phyloP scores from a whole-genome alignment of 2,888 invertebrate genomes.

The Drosophila paranaensis region DNA sequence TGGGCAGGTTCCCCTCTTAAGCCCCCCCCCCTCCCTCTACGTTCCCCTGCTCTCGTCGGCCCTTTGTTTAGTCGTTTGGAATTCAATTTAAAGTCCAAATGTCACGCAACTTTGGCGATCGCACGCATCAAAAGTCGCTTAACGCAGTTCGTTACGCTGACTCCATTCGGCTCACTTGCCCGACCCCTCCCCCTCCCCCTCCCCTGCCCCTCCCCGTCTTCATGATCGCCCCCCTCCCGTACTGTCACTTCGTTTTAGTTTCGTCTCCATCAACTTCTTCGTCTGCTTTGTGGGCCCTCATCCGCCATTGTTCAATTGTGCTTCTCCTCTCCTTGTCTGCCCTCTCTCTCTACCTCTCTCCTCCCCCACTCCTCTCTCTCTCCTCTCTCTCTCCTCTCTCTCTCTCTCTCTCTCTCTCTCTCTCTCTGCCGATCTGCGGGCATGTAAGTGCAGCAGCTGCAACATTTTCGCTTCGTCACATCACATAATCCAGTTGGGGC shows the following conservation, averaged over 20 bases:
- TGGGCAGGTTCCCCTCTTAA: no score
- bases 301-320: constrained; percentile 15
- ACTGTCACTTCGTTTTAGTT: neutral
- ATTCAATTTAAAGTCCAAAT: constrained; percentile 34
- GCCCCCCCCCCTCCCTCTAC: neutral
- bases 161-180: constrained; percentile 13
- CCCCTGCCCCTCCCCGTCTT: neutral
- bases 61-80: constrained; percentile 31
- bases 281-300: neutral
- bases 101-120: constrained; percentile 45
- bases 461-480: constrained; percentile 13
- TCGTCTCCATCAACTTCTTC: neutral
- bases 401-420: neutral
- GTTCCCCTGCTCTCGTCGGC: neutral
- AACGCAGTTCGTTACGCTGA: constrained; percentile 34
- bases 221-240: neutral
- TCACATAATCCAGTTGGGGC: constrained; percentile 2
- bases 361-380: no score
- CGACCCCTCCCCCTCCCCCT: neutral
- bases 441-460: constrained; percentile 19
- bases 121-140: constrained; percentile 49
- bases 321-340: neutral
- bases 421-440: constrained; percentile 11
- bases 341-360: no score
- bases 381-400: no score